Base-by-base conservation (phyloP, 2,888 invertebrate species). In the Cheilosia impressa region DNA sequence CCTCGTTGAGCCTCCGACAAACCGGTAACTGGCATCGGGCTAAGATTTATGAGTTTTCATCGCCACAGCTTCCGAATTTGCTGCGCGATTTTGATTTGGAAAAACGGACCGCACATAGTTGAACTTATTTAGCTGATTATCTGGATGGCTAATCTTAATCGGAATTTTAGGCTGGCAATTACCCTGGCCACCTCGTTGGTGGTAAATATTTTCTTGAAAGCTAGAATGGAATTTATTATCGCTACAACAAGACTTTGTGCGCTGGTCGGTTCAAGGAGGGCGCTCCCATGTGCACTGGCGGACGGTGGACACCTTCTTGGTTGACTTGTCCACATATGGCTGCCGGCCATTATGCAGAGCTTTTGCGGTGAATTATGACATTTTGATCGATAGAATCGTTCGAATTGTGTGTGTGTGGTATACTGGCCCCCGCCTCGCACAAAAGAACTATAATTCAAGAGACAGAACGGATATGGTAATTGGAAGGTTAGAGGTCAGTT, bases 341-440 rank as follows among this genome's bases (percentile, higher is more conserved):
- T 50, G 58, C 55, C 27, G 60, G 50, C 53, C 55, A 71, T 38
- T 76, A 68, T 72, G 58, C 71, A 50, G 47, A 66, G 66, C n/a
- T n/a, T n/a, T n/a, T n/a, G n/a, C 52, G 31, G 81, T 81, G 85
- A 85, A 81, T 85, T 85, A 85, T 85, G 85, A 85, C 72, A 85
- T 85, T 81, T 81, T 85, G 85, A 81, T 85, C 81, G 81, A 85
- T 85, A 55, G 66, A 85, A 85, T 80, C 71, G 52, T 47, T 57
- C 53, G 17, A 58, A 53, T 71, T 58, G 31, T 68, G 65, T 71
- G 65, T 71, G 27, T 60, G 27, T 10, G 45, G 3, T 50, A 9
- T n/a, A 19, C 6, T 19, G n/a, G 19, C 19, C 10, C 31, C 17
- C 52, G 10, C 62, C n/a, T 17, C 22, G n/a, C 17, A 38, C 24